Evolutionary conservation across 2,888 invertebrate genomes (phyloP).

Genomic region (Agriopis aurantiaria): DNA sequence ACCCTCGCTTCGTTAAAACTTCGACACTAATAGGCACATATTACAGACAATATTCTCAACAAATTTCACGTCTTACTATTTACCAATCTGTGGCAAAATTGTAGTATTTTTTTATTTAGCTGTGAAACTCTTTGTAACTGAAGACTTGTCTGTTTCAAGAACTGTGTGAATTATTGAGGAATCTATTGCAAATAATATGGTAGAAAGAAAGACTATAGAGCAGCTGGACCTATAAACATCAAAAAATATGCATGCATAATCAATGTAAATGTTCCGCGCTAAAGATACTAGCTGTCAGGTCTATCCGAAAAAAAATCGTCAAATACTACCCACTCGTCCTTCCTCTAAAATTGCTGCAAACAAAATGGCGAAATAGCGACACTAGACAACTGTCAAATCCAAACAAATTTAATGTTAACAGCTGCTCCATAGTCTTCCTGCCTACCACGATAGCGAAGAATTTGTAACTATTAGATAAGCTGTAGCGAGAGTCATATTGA

Average conservation of each 20-base stretch:
- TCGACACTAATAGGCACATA: slow-evolving; percentile 43
- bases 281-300: no score
- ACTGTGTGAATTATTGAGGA: not conserved
- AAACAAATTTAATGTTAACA: no score
- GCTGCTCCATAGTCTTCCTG: no score
- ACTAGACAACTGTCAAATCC: no score
- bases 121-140: not conserved
- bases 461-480: slow-evolving; percentile 14
- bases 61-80: not conserved
- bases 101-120: not conserved
- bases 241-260: no score
- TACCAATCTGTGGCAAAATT: not conserved
- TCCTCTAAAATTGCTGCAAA: no score
- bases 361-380: no score
- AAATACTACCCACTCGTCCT: no score
- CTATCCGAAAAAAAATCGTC: no score
- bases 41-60: slow-evolving; percentile 48
- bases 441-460: not conserved
- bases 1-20: slow-evolving; percentile 39
- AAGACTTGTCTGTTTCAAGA: not conserved
- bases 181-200: not conserved
- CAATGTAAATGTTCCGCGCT: no score
- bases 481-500: slow-evolving; percentile 47
- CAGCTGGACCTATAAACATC: no score
- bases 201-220: no score